phyloP scores from a whole-genome alignment of 2,797 vertebrate genomes.

The Corythornis leucogaster region DNA sequence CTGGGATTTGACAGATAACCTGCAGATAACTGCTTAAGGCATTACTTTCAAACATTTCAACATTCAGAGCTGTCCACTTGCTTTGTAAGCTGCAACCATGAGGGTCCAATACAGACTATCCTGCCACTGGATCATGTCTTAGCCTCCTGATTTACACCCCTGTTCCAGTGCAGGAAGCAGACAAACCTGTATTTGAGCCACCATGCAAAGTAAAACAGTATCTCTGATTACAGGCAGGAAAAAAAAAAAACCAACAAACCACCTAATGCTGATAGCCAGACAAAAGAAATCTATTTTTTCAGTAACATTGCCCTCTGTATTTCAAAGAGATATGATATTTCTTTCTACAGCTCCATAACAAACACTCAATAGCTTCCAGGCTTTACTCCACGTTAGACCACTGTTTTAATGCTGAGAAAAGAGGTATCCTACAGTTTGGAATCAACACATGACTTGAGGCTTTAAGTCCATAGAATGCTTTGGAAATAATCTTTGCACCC shows the following conservation, averaged over 20 bases:
- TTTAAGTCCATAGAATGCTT: neutral
- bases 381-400: neutral
- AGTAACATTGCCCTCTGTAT: neutral
- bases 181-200: neutral
- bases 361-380: neutral
- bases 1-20: neutral
- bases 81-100: neutral
- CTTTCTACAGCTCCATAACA: neutral
- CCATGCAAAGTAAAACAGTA: rapidly evolving
- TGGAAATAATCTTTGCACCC: neutral
- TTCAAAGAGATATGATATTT: neutral
- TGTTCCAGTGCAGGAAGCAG: neutral
- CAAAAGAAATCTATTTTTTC: neutral
- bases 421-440: neutral
- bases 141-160: neutral
- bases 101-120: neutral
- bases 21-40: neutral
- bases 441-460: neutral
- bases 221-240: neutral
- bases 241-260: neutral
- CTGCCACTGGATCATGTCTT: rapidly evolving
- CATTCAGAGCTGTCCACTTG: neutral
- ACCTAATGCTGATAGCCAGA: neutral
- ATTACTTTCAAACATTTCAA: neutral
- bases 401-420: neutral